phyloP scores from a whole-genome alignment of 2,113 vertebrate genomes.

The Varanus komodoensis region DNA sequence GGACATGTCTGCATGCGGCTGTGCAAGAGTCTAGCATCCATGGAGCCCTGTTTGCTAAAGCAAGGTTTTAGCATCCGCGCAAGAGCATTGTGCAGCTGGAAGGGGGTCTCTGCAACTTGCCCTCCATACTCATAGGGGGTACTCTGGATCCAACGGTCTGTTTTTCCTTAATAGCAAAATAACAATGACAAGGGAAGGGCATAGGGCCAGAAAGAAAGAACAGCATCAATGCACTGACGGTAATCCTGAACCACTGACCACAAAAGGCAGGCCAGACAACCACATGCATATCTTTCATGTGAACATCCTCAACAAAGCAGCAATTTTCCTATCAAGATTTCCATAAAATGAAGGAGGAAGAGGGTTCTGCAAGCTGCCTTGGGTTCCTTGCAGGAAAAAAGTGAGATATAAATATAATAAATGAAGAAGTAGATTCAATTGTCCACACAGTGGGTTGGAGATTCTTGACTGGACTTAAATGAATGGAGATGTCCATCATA shows the following conservation, averaged over 20 bases:
- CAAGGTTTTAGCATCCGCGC: too few relatives aligned
- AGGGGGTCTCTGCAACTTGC: too few relatives aligned
- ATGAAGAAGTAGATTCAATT: background rate
- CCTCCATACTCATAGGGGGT: too few relatives aligned
- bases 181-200: background rate
- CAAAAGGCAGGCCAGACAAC: background rate
- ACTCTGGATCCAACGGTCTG: too few relatives aligned
- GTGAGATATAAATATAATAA: too few relatives aligned
- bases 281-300: background rate
- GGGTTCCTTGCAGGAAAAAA: too few relatives aligned
- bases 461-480: background rate
- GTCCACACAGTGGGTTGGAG: too few relatives aligned
- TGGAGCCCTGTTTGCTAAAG: too few relatives aligned
- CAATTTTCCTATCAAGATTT: background rate
- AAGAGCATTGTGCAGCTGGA: too few relatives aligned
- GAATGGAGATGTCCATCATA: background rate
- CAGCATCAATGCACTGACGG: background rate
- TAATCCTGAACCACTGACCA: background rate
- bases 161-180: background rate
- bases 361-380: too few relatives aligned
- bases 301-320: background rate
- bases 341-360: background rate
- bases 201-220: background rate
- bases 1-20: too few relatives aligned
- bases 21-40: too few relatives aligned